Percentiles rank a stretch among this genome's conserved stretches.
Conservation (phyloP, 1,140 invertebrate species). For the Apis florea region DNA sequence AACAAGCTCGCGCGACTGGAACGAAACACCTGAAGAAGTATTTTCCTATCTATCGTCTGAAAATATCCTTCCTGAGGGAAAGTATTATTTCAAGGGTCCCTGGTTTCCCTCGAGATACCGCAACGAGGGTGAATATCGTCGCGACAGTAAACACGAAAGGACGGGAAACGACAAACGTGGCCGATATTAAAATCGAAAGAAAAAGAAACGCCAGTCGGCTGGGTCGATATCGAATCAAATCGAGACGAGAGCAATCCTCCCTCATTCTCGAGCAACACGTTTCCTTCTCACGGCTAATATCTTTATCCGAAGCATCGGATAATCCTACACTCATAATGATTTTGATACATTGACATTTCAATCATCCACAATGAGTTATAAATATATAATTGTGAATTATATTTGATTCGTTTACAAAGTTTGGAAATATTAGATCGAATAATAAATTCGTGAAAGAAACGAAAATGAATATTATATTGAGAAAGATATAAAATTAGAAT, state of each 20-base stretch:
- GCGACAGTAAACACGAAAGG: conserved; percentile 7
- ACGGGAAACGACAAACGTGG: conserved; percentile 2
- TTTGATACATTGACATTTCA: too few relatives aligned
- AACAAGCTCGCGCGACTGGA: too few relatives aligned
- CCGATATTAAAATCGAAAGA: conserved; percentile 21
- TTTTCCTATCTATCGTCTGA: background rate
- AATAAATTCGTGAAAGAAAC: too few relatives aligned
- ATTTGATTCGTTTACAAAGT: too few relatives aligned
- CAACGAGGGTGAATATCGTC: background rate
- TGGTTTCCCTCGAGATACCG: background rate
- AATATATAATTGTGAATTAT: too few relatives aligned
- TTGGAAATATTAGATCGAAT: too few relatives aligned
- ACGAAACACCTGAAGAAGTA: background rate
- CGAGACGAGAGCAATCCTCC: background rate
- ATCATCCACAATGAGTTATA: too few relatives aligned
- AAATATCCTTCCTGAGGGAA: background rate
- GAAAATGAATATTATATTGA: too few relatives aligned
- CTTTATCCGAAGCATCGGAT: too few relatives aligned
- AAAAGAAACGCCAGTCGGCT: background rate
- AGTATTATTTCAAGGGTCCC: background rate
- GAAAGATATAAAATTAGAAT: too few relatives aligned
- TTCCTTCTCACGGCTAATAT: background rate
- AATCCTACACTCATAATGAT: background rate
- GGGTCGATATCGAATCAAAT: conserved; percentile 5
- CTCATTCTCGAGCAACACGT: background rate